phyloP scores from a whole-genome alignment of 1,140 invertebrate genomes.

The Grapholita molesta region DNA sequence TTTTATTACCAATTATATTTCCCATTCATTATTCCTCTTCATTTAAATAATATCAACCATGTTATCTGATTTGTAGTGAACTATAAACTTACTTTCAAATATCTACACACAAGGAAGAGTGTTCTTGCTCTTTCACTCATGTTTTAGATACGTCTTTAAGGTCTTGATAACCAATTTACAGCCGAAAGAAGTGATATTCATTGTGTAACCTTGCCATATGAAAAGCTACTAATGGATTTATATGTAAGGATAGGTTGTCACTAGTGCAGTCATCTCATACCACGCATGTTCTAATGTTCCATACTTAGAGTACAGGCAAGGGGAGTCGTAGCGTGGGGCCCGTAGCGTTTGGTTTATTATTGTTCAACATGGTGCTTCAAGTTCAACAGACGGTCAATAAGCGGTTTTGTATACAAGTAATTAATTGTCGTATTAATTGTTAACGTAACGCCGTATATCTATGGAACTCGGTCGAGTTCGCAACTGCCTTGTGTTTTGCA shows the following conservation, averaged over 20 bases:
- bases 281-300: not conserved
- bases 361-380: slow-evolving; percentile 62
- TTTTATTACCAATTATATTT: too few relatives aligned
- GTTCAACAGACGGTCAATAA: slow-evolving; percentile 50
- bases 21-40: too few relatives aligned
- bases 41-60: too few relatives aligned
- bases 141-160: not conserved
- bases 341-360: slow-evolving; percentile 40
- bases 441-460: slow-evolving; percentile 22
- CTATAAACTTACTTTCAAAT: not conserved
- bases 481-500: slow-evolving; percentile 46
- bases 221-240: not conserved
- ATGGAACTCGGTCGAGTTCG: slow-evolving; percentile 23
- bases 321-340: not conserved
- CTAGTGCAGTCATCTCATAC: not conserved
- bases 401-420: slow-evolving; percentile 25
- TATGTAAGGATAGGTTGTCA: not conserved
- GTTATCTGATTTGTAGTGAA: too few relatives aligned
- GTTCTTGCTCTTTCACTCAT: not conserved
- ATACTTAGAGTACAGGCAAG: not conserved
- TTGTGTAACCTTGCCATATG: slow-evolving; percentile 5
- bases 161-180: not conserved
- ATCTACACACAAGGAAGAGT: not conserved
- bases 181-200: slow-evolving; percentile 3
- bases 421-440: slow-evolving; percentile 24